phyloP scores from a whole-genome alignment of 2,888 invertebrate genomes.

The Cataglyphis albicans region DNA sequence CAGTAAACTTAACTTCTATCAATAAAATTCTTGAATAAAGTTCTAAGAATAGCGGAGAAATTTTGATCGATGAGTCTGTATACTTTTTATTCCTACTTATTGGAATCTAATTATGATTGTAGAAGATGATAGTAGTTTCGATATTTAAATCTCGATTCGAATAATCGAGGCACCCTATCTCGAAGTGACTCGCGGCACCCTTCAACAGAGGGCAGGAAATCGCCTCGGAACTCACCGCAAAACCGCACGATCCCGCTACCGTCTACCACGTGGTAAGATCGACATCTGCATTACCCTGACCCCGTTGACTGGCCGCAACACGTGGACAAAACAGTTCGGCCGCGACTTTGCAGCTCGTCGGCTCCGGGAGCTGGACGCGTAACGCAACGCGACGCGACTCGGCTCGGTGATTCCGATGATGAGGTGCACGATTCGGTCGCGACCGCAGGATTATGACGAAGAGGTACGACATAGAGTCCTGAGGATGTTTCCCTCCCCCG shows the following conservation, averaged over 20 bases:
- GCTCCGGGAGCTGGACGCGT: conserved; percentile 38
- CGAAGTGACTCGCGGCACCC: conserved; percentile 17
- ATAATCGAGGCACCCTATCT: background rate
- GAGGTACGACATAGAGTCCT: background rate
- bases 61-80: background rate
- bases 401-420: conserved; percentile 16
- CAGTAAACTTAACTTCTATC: no score
- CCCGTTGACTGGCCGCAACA: conserved; percentile 66
- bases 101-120: background rate
- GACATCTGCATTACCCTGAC: conserved; percentile 63
- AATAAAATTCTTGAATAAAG: no score
- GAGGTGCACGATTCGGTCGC: conserved; percentile 15
- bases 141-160: background rate
- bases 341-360: conserved; percentile 73
- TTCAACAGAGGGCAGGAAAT: conserved; percentile 4
- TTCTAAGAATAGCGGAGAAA: background rate
- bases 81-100: background rate
- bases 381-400: background rate
- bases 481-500: conserved; percentile 14
- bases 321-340: conserved; percentile 76
- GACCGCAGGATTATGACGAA: background rate
- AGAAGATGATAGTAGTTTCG: background rate
- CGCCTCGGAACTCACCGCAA: conserved; percentile 19
- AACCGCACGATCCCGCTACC: conserved; percentile 56
- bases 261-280: conserved; percentile 55